These are phyloP conservation scores for Nerophis lumbriciformis DNA, from an alignment of 2,113 vertebrate species.

Conservation along the genomic window DNA sequence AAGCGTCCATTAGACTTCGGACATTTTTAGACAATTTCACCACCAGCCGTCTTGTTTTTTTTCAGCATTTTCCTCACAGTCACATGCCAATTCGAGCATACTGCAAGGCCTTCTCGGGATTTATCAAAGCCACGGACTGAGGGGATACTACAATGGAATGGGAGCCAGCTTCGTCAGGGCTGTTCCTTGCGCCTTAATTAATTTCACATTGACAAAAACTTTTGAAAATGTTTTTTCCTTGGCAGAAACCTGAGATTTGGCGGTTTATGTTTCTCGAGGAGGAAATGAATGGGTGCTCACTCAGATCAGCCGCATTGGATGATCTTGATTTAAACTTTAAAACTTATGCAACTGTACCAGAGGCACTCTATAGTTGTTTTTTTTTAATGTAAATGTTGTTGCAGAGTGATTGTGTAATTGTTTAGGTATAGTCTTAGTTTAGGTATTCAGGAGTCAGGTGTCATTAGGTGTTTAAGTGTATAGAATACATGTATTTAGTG, in stretches of 20 bases:
- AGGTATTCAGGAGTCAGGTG: too few relatives aligned
- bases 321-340: neutral
- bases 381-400: too few relatives aligned
- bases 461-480: neutral
- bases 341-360: neutral
- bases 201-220: slow-evolving; percentile 64
- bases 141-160: slow-evolving; percentile 71
- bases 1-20: neutral
- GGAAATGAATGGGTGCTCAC: neutral
- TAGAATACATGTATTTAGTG: neutral
- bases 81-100: slow-evolving; percentile 27
- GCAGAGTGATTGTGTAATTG: too few relatives aligned
- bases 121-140: slow-evolving; percentile 61
- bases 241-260: slow-evolving; percentile 23
- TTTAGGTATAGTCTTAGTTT: too few relatives aligned
- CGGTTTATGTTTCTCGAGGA: neutral
- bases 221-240: slow-evolving; percentile 59
- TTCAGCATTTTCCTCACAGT: slow-evolving; percentile 59
- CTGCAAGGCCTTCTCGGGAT: slow-evolving; percentile 55
- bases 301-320: neutral
- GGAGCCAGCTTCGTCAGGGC: slow-evolving; percentile 70
- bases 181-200: slow-evolving; percentile 68
- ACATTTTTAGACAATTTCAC: slow-evolving; percentile 8
- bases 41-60: slow-evolving; percentile 28
- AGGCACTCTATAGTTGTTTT: neutral